phyloP scores from a whole-genome alignment of 2,113 vertebrate genomes.

The Melanostigma gelatinosum region DNA sequence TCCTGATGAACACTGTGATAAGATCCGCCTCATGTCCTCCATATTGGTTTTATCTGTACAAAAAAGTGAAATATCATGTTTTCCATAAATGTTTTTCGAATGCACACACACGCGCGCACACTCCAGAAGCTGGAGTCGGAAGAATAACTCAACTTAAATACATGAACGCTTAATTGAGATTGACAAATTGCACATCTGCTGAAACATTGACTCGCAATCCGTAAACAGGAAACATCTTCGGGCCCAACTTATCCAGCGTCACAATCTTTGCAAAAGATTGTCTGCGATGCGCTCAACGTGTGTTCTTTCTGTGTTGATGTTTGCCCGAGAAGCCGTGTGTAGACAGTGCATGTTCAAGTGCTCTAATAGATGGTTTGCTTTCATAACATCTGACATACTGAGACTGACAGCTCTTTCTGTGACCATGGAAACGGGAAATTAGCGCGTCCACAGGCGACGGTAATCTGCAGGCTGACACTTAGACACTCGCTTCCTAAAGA shows the following conservation, averaged over 20 bases:
- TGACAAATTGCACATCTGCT: constrained; percentile 18
- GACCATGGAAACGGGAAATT: constrained; percentile 74
- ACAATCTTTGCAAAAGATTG: background rate
- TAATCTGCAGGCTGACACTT: constrained; percentile 55
- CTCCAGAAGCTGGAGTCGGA: background rate
- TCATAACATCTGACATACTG: constrained; percentile 46
- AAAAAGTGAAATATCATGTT: background rate
- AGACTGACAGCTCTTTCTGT: constrained; percentile 67
- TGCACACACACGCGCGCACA: background rate
- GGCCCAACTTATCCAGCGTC: background rate
- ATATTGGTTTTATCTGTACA: background rate
- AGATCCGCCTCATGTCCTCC: background rate
- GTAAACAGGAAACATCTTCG: constrained; percentile 15
- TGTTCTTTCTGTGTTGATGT: constrained; percentile 7
- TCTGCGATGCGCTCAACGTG: background rate
- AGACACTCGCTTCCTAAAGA: constrained; percentile 44
- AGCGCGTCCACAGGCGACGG: constrained; percentile 33
- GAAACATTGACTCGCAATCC: background rate
- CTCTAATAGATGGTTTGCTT: constrained; percentile 53
- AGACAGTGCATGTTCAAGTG: constrained; percentile 15
- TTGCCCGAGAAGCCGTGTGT: background rate
- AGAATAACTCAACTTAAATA: background rate
- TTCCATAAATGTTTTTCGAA: background rate
- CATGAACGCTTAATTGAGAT: background rate
- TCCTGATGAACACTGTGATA: background rate